Base-by-base conservation (phyloP, 2,113 vertebrate genomes). In the Ptychochromis oligacanthus region DNA sequence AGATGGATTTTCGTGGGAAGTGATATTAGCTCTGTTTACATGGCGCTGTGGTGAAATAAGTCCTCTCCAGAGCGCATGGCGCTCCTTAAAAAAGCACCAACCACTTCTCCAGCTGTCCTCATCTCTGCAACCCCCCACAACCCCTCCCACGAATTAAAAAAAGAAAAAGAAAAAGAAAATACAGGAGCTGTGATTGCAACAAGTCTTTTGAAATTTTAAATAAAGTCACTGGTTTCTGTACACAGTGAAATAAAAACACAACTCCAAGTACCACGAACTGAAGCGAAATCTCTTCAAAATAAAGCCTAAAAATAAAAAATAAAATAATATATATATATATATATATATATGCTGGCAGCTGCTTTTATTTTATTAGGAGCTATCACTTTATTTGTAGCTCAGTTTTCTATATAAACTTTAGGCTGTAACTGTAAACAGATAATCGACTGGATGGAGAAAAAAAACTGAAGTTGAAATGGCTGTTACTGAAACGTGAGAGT, bases 121-220 rank as follows among this genome's bases (percentile, higher is more conserved):
- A 64, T 86, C 93, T 88, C 91, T 86, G 88, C 88, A 61, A 87
- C 92, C 92, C 94, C 94, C 90, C 90, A 89, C 91, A 88, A 40
- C 15, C 58, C 74, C 22, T 86, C 78, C 92, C 86, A 38, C 74
- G 34, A 77, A 52, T 89, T 49, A 49, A 70, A 28, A 2, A 49
- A 49, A 52, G 31, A 17, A 24, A 72, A n/a, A 80, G 20, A 54
- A 62, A 84, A 67, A 38, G 8, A 59, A 46, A 3, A 55, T 56
- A 65, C 94, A 91, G 94, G 94, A 87, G 87, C 70, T 93, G 84
- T 92, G 95, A 96, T 95, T 95, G 94, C 95, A 95, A 80, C 96
- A 96, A 93, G 94, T 96, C 90, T 85, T 59, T 55, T 80, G 1
- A 58, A 81, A 81, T 55, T 81, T 31, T 0, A 52, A 52, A 75